Conservation (phyloP, 2,797 vertebrate genomes). For the Delichon dasypus region DNA sequence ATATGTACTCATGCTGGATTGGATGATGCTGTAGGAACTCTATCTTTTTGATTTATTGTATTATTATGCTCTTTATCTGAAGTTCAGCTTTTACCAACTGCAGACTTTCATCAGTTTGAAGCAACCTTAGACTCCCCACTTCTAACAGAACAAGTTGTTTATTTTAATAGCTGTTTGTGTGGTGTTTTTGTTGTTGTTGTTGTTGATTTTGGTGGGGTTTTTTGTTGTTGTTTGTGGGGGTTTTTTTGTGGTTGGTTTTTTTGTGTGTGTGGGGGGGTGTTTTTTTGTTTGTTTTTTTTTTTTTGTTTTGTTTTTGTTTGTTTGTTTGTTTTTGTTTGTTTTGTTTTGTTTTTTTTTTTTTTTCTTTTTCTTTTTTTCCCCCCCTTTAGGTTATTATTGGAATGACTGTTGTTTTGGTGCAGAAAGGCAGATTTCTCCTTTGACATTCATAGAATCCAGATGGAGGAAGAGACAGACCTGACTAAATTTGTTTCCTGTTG, state of each 20-base stretch:
- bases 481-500: background rate
- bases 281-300: too few relatives aligned
- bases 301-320: too few relatives aligned
- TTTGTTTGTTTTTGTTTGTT: too few relatives aligned
- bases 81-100: background rate
- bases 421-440: background rate
- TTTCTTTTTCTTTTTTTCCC: too few relatives aligned
- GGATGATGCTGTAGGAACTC: background rate
- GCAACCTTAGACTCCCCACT: background rate
- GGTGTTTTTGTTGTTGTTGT: background rate
- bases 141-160: background rate
- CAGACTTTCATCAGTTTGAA: background rate
- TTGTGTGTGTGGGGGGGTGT: too few relatives aligned
- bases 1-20: background rate
- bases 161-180: background rate
- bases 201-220: too few relatives aligned
- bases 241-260: too few relatives aligned
- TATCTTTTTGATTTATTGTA: background rate
- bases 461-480: background rate
- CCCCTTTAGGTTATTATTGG: background rate
- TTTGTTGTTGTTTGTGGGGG: too few relatives aligned
- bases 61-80: background rate
- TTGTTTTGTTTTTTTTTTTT: background rate
- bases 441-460: background rate
- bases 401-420: background rate